Evolutionary conservation across 2,888 invertebrate genomes (phyloP).

Genomic region (Seira sanloemensis): DNA sequence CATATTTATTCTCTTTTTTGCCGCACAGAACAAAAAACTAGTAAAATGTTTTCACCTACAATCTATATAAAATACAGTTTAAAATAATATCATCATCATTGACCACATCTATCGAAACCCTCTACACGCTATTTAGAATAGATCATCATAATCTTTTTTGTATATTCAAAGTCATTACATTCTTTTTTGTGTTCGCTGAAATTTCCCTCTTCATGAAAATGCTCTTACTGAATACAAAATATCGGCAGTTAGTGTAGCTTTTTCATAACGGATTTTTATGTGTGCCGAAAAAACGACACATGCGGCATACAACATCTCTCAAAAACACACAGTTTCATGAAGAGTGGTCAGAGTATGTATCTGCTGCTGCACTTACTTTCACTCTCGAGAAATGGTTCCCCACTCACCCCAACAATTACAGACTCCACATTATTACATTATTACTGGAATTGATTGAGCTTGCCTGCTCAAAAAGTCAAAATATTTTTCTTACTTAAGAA

Average conservation of each 20-base stretch:
- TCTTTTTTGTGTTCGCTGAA: background rate
- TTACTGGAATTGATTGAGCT: conserved; percentile 1
- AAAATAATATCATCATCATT: no score
- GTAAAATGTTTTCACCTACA: no score
- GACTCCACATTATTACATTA: no score
- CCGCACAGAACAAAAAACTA: no score
- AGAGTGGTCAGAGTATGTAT: no score
- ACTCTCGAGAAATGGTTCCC: background rate
- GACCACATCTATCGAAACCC: no score
- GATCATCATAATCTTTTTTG: no score
- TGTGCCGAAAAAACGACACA: background rate
- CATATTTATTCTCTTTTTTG: background rate
- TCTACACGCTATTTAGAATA: no score
- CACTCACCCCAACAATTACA: background rate
- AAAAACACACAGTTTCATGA: background rate
- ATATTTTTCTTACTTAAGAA: no score
- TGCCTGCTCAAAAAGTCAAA: no score
- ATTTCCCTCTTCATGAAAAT: background rate
- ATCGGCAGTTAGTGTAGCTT: conserved; percentile 61
- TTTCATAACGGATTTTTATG: background rate
- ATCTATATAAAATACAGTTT: no score
- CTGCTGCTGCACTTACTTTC: background rate
- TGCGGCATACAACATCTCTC: background rate
- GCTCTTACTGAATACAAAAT: conserved; percentile 51
- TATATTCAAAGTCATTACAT: no score